Evolutionary conservation across 2,888 invertebrate species (phyloP).

Genomic region (Zhuqinia jingwanae): DNA sequence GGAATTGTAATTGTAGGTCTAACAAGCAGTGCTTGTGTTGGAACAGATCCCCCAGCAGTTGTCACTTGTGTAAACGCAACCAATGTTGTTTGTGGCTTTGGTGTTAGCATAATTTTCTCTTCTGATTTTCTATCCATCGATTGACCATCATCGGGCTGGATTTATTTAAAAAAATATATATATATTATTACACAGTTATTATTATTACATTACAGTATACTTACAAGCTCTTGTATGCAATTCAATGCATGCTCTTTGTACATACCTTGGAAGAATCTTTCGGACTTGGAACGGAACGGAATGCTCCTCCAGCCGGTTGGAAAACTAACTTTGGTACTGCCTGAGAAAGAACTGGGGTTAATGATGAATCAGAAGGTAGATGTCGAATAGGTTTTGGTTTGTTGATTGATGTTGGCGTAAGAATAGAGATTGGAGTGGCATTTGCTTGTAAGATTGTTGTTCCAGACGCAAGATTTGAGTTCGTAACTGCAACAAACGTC

Average conservation of each 20-base stretch:
- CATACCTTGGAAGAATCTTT: slow-evolving; percentile 80
- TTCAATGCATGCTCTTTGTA: no score
- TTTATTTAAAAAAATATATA: slow-evolving; percentile 27
- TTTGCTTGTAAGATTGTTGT: slow-evolving; percentile 63
- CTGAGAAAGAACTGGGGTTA: slow-evolving; percentile 74
- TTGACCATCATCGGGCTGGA: not conserved
- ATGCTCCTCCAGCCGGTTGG: slow-evolving; percentile 94
- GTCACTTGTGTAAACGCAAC: slow-evolving; percentile 77
- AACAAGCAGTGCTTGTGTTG: slow-evolving; percentile 77
- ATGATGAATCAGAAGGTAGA: slow-evolving; percentile 74
- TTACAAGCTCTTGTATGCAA: no score
- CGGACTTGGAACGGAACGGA: slow-evolving; percentile 91
- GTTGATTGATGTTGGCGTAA: slow-evolving; percentile 78
- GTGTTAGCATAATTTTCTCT: slow-evolving; percentile 61
- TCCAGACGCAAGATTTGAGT: slow-evolving; percentile 15
- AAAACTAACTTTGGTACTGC: slow-evolving; percentile 82
- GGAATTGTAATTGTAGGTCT: slow-evolving; percentile 76
- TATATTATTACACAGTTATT: no score
- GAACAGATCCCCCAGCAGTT: slow-evolving; percentile 73
- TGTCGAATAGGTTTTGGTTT: slow-evolving; percentile 78
- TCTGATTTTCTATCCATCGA: slow-evolving; percentile 31
- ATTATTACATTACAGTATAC: no score
- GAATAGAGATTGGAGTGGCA: slow-evolving; percentile 78
- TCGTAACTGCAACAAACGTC: slow-evolving; percentile 46
- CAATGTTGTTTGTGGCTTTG: slow-evolving; percentile 69